phyloP scores from a whole-genome alignment of 1,140 invertebrate species.

The Heliconius nattereri region DNA sequence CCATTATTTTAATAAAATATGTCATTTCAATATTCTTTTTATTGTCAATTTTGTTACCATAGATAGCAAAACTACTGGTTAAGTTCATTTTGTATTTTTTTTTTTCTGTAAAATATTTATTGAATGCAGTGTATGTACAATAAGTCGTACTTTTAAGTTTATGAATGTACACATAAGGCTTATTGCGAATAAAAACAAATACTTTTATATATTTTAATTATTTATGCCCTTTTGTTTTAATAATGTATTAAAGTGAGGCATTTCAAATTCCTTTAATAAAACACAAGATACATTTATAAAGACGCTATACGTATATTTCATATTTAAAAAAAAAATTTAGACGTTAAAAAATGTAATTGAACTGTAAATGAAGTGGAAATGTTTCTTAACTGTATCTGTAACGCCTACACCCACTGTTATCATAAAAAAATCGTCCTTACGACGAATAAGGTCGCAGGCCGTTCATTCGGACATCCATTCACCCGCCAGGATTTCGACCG shows the following conservation, averaged over 20 bases:
- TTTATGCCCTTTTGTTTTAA: background rate
- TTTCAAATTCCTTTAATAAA: background rate
- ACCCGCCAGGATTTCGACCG: conserved; percentile 66
- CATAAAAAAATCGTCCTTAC: conserved; percentile 36
- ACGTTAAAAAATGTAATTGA: background rate
- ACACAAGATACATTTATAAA: background rate
- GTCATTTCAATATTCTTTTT: background rate
- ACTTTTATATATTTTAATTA: background rate
- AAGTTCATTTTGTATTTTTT: background rate
- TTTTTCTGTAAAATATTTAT: background rate
- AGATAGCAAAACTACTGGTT: background rate
- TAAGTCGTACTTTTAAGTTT: too few species aligned
- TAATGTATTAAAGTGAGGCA: background rate
- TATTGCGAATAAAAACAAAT: background rate
- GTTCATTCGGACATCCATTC: conserved; percentile 64
- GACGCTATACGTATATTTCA: background rate
- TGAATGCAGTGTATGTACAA: background rate
- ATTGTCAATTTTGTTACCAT: background rate
- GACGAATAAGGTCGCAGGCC: conserved; percentile 53
- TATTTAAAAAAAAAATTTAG: background rate
- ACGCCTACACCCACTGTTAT: conserved; percentile 19
- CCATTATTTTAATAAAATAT: background rate
- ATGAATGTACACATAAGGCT: too few species aligned
- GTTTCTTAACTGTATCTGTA: background rate
- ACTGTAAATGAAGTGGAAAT: background rate